phyloP scores from a whole-genome alignment of 2,888 invertebrate species.

The Dascillus cervinus region DNA sequence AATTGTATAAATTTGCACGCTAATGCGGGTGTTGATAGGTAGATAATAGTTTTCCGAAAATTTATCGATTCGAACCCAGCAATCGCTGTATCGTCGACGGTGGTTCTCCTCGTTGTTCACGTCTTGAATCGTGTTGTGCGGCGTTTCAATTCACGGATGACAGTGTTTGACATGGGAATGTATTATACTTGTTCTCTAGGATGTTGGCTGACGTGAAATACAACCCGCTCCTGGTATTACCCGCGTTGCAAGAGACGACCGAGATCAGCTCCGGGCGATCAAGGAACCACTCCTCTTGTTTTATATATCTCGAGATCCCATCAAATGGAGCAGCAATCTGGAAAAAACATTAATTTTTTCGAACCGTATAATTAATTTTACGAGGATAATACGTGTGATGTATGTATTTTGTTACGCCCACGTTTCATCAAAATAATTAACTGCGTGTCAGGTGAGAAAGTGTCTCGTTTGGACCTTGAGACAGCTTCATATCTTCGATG shows the following conservation, averaged over 20 bases:
- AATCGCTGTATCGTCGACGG: too few species aligned
- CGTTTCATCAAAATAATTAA: constrained; percentile 23
- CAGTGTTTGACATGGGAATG: constrained; percentile 22
- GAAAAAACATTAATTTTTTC: too few species aligned
- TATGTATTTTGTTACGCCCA: constrained; percentile 23
- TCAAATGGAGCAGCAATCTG: too few species aligned
- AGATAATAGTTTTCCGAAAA: too few species aligned
- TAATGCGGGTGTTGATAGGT: constrained; percentile 18
- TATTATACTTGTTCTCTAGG: constrained; percentile 13
- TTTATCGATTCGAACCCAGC: too few species aligned
- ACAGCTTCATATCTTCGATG: constrained; percentile 21
- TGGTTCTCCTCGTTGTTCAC: too few species aligned
- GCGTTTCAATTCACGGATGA: constrained; percentile 19
- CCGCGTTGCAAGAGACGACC: constrained; percentile 16
- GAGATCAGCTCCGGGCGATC: constrained; percentile 13
- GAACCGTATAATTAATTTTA: too few species aligned
- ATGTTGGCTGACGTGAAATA: constrained; percentile 25
- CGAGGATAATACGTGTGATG: too few species aligned
- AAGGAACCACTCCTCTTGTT: constrained; percentile 19
- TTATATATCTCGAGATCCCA: constrained; percentile 10
- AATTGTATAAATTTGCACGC: constrained; percentile 13
- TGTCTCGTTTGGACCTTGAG: constrained; percentile 20
- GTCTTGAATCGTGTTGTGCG: too few species aligned
- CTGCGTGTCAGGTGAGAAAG: constrained; percentile 23
- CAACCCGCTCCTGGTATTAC: constrained; percentile 29